Evolutionary conservation across 2,888 invertebrate genomes (phyloP).

Genomic region (Busseola fusca): DNA sequence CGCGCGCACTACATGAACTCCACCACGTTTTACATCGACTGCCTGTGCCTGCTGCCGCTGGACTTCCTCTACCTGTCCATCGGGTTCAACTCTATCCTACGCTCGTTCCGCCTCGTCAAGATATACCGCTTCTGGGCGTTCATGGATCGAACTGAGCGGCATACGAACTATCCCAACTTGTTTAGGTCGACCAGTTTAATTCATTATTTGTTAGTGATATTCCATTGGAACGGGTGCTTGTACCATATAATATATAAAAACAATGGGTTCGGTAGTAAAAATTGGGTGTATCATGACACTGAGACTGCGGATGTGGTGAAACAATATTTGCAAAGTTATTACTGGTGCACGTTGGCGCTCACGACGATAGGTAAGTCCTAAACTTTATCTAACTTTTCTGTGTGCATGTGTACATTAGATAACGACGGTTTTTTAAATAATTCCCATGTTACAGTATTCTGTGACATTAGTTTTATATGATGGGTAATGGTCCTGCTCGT

Average conservation of each 20-base stretch:
- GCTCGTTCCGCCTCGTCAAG: constrained; percentile 98
- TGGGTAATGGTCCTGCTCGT: constrained; percentile 25
- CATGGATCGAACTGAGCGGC: constrained; percentile 99
- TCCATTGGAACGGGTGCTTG: constrained; percentile 99
- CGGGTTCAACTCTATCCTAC: constrained; percentile 98
- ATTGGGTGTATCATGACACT: constrained; percentile 96
- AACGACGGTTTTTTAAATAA: constrained; percentile 8
- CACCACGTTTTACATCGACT: constrained; percentile 99
- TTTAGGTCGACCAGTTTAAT: constrained; percentile 97
- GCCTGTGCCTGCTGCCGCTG: constrained; percentile 98
- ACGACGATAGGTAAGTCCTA: constrained; percentile 95
- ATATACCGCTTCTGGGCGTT: constrained; percentile 99
- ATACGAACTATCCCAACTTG: constrained; percentile 99
- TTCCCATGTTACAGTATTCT: constrained; percentile 13
- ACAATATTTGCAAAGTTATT: constrained; percentile 99
- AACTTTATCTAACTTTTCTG: constrained; percentile 30
- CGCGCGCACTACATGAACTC: constrained; percentile 99
- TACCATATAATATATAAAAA: constrained; percentile 99
- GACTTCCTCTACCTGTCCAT: constrained; percentile 99
- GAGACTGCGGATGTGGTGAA: constrained; percentile 96
- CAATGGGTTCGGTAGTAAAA: constrained; percentile 97
- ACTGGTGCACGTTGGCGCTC: constrained; percentile 98
- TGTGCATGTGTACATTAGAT: constrained; percentile 22
- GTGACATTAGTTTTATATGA: constrained; percentile 41
- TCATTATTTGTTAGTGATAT: constrained; percentile 99